phyloP scores from a whole-genome alignment of 2,888 invertebrate species.

The Disparrhopalites patrizii region DNA sequence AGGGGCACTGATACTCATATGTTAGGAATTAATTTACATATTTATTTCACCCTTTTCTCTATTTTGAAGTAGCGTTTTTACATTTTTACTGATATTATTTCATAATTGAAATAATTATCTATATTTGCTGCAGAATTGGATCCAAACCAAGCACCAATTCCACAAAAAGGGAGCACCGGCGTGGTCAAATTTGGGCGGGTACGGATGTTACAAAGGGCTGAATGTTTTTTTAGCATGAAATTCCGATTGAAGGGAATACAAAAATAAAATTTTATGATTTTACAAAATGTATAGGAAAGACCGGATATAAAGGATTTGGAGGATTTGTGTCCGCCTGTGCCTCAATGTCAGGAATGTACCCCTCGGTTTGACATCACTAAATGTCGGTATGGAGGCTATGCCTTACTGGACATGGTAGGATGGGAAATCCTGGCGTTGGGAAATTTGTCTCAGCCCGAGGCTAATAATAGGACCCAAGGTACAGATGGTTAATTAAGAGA shows the following conservation, averaged over 20 bases:
- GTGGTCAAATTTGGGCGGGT: conserved; percentile 51
- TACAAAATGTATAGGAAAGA: conserved; percentile 51
- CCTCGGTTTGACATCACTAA: conserved; percentile 54
- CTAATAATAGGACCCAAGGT: conserved; percentile 57
- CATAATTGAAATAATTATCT: conserved; percentile 7
- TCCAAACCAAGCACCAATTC: conserved; percentile 56
- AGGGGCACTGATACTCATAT: not conserved
- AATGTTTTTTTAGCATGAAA: not conserved
- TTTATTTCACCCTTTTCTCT: not conserved
- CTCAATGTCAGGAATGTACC: conserved; percentile 62
- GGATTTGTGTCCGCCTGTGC: conserved; percentile 61
- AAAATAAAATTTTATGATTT: not conserved
- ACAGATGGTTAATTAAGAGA: conserved; percentile 25
- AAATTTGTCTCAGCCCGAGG: conserved; percentile 59
- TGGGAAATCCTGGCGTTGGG: conserved; percentile 58
- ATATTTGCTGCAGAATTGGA: too few relatives aligned
- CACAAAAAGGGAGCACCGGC: conserved; percentile 49
- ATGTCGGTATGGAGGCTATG: conserved; percentile 59
- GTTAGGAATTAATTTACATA: not conserved
- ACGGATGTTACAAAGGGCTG: conserved; percentile 58
- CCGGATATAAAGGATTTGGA: conserved; percentile 60
- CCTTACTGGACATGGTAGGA: conserved; percentile 59
- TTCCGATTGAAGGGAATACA: not conserved
- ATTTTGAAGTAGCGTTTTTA: too few relatives aligned
- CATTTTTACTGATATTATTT: not conserved